These are phyloP conservation scores for Austrofundulus limnaeus DNA, from an alignment of 2,113 vertebrate genomes.

Conservation along the genomic window DNA sequence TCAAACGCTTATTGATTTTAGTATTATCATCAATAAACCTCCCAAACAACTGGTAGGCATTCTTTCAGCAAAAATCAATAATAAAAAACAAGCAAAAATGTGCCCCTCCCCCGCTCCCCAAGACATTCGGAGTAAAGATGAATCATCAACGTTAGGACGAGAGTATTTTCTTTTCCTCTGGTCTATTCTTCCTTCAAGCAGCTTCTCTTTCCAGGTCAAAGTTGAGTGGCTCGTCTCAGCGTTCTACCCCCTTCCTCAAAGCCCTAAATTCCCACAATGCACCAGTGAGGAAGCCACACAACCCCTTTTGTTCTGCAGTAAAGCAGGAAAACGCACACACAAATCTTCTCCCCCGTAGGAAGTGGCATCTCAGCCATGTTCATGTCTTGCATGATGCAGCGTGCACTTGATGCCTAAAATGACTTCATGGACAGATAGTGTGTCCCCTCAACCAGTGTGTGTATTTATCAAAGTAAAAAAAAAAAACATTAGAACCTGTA, in stretches of 20 bases:
- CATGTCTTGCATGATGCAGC: no score
- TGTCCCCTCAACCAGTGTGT: conserved; percentile 1
- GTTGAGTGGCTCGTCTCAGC: conserved; percentile 64
- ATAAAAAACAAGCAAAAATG: conserved; percentile 17
- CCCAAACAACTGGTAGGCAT: conserved; percentile 12
- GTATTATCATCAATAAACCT: conserved; percentile 20
- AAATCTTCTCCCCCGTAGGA: conserved; percentile 30
- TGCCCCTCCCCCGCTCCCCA: conserved; percentile 34
- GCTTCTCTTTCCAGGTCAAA: conserved; percentile 69
- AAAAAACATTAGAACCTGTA: conserved; percentile 54
- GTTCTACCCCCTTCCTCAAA: conserved; percentile 39
- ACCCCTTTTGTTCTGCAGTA: conserved; percentile 63
- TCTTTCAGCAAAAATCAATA: conserved; percentile 30
- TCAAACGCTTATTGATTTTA: conserved; percentile 30
- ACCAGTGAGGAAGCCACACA: conserved; percentile 68
- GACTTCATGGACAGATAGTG: conserved; percentile 13
- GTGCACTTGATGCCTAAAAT: conserved; percentile 13
- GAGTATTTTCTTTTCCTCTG: conserved; percentile 60
- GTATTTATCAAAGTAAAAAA: conserved; percentile 7
- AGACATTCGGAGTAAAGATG: conserved; percentile 48
- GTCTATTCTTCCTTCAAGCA: conserved; percentile 46
- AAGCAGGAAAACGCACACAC: conserved; percentile 43
- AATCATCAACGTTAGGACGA: conserved; percentile 34
- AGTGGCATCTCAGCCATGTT: conserved; percentile 10
- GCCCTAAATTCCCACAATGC: conserved; percentile 64